Evolutionary conservation across 2,113 vertebrate genomes (phyloP), one percentile per base, ranked within the genome.

Genomic region (Andinoacara biseriatus): DNA sequence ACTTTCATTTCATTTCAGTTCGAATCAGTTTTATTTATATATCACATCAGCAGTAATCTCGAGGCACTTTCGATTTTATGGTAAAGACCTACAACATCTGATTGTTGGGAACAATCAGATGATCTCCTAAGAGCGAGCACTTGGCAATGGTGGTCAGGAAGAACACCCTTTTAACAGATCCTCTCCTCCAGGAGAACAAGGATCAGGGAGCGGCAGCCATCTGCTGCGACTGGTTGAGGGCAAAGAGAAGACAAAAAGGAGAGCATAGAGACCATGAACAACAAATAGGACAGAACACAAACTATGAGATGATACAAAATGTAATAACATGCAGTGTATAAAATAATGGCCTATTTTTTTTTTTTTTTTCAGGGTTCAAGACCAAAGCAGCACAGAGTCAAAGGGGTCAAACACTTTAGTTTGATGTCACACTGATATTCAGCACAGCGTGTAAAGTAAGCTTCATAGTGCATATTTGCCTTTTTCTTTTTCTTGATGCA

Each of bases 401-500:
- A 2, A 52, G 65, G 0, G 65, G 26, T 72, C 24, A 52, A 46
- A 20, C 10, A 49, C 9, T 52, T 0, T 69, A 69, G 24, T 31
- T 26, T 69, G 65, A 1, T 52, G 43, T 31, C 65, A 69, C 65
- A 2, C 7, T n/a, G 46, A 72, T 52, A 52, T 52, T 31, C 10
- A 31, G 43, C 2, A 29, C 5, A 13, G 18, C 15, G 40, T 13
- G 67, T 52, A 72, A 52, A 29, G 15, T 0, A 6, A 26, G 3
- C 46, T 14, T 72, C 67, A 72, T 3, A 54, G 29, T 3, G 10
- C 67, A 31, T 54, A 52, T 72, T 52, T 72, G 15, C 65, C 52
- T 72, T 17, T 52, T 0, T 43, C 40, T 5, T 46, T 2, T 43
- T 15, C 15, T 22, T 4, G 3, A n/a, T 62, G 10, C 92, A 99